Evolutionary conservation across 2,888 invertebrate genomes (phyloP).

Genomic region (Pseudolycoriella hygida): DNA sequence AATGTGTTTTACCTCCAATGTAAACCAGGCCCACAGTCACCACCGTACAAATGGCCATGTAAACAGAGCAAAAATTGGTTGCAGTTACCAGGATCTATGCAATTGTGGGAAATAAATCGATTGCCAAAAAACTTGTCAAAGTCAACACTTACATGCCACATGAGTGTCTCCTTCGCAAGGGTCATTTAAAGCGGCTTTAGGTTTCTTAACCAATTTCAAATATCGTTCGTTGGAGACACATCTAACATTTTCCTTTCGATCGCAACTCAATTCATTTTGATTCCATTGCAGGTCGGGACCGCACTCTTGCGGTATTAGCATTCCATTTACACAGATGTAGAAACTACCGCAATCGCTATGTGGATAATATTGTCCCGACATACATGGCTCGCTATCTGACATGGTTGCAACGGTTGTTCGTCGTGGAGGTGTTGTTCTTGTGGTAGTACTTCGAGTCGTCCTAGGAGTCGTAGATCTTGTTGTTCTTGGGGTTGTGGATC

Average conservation of each 20-base stretch:
- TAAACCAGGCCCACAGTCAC: slow-evolving; percentile 50
- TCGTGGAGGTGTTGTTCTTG: slow-evolving; percentile 17
- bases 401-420: slow-evolving; percentile 19
- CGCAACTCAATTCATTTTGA: slow-evolving; percentile 45
- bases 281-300: slow-evolving; percentile 63
- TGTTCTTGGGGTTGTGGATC: slow-evolving; percentile 13
- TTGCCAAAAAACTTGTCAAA: too few species aligned
- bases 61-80: slow-evolving; percentile 57
- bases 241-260: slow-evolving; percentile 40
- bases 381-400: slow-evolving; percentile 32
- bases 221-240: slow-evolving; percentile 30
- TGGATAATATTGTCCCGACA: slow-evolving; percentile 56
- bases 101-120: too few species aligned
- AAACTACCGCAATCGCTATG: slow-evolving; percentile 57
- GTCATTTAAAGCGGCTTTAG: slow-evolving; percentile 26
- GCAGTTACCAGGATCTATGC: slow-evolving; percentile 52
- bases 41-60: slow-evolving; percentile 57
- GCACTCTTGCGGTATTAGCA: slow-evolving; percentile 50
- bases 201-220: slow-evolving; percentile 17
- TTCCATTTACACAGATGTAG: slow-evolving; percentile 59
- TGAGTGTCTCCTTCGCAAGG: slow-evolving; percentile 45
- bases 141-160: slow-evolving; percentile 37
- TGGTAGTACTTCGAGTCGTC: slow-evolving; percentile 11
- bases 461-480: slow-evolving; percentile 13
- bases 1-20: slow-evolving; percentile 65